Evolutionary conservation across 2,797 vertebrate species (phyloP), one percentile per base, ranked within the genome.

Genomic region (Salmo trutta): DNA sequence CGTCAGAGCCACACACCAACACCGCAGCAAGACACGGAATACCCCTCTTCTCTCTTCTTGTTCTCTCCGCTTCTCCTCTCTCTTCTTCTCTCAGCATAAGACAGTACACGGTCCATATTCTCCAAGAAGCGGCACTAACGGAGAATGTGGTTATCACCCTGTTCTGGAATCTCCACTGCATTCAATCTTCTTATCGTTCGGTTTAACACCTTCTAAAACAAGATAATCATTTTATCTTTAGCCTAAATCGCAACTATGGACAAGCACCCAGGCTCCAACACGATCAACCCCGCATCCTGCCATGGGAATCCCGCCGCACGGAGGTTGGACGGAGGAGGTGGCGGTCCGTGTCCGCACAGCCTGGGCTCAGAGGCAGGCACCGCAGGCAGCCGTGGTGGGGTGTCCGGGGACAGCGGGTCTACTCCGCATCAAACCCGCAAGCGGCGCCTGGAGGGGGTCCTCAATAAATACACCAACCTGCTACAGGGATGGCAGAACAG

Each of bases 401-500:
- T 29, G 14, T 75, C 74, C 59, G 74, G 86, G 76, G 72, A 81
- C 75, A 75, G 73, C 62, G 78, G 41, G n/a, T 75, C 70, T 7
- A 70, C 33, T 33, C 68, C 83, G 52, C 82, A 83, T 68, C 82
- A 92, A 67, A 70, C 76, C 76, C 94, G 86, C 67, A 89, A 75
- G 83, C 81, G 91, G 78, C 92, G 93, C 85, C 92, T 97, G 89
- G 96, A 98, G 84, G 97, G 96, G 72, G 87, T 94, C 81, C 93
- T 97, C 82, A 97, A 93, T 93, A 97, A 97, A 91, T 98, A 98
- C 93, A 98, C 97, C 72, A 98, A 98, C 92, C 93, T 97, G 77
- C 90, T 98, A 53, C 96, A 97, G 86, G 96, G 97, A 83, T 98
- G 97, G 97, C 96, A 97, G 91, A 95, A 94, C 95, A 96, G 97